Percentiles rank a stretch among this genome's conserved stretches.
These are phyloP conservation scores for Ictalurus punctatus DNA, from an alignment of 2,113 vertebrate species.

Conservation along the genomic window DNA sequence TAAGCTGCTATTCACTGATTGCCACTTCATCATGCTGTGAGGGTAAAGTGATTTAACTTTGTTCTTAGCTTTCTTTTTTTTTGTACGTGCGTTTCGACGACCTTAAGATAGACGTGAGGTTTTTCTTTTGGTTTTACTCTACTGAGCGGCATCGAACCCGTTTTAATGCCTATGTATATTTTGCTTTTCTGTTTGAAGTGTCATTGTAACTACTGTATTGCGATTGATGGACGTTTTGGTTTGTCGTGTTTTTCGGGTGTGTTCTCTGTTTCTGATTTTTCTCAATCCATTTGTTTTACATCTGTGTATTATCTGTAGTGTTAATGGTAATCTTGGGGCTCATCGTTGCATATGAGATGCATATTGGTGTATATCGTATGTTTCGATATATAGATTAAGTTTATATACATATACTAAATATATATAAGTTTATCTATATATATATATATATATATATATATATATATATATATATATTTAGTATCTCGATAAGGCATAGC, in stretches of 20 bases:
- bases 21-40: conserved; percentile 99
- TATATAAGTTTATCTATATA: no score
- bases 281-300: conserved; percentile 66
- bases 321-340: conserved; percentile 80
- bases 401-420: conserved; percentile 52
- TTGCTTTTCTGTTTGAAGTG: conserved; percentile 96
- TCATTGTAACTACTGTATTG: conserved; percentile 98
- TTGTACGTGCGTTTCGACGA: conserved; percentile 83
- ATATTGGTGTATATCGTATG: conserved; percentile 81
- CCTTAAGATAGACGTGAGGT: conserved; percentile 84
- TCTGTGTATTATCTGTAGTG: conserved; percentile 90
- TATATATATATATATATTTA: conserved; percentile 45
- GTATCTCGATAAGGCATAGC: conserved; percentile 79
- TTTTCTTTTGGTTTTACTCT: conserved; percentile 62
- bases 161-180: conserved; percentile 76
- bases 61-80: conserved; percentile 88
- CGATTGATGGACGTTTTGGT: conserved; percentile 85
- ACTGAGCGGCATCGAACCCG: conserved; percentile 66
- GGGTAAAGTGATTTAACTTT: conserved; percentile 92
- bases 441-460: no score
- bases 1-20: conserved; percentile 99
- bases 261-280: conserved; percentile 34
- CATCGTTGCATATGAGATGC: conserved; percentile 87
- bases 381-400: conserved; percentile 72
- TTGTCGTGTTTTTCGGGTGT: conserved; percentile 73